These are phyloP conservation scores for Drosophila kokeensis DNA, from an alignment of 2,888 invertebrate species.

Conservation along the genomic window DNA sequence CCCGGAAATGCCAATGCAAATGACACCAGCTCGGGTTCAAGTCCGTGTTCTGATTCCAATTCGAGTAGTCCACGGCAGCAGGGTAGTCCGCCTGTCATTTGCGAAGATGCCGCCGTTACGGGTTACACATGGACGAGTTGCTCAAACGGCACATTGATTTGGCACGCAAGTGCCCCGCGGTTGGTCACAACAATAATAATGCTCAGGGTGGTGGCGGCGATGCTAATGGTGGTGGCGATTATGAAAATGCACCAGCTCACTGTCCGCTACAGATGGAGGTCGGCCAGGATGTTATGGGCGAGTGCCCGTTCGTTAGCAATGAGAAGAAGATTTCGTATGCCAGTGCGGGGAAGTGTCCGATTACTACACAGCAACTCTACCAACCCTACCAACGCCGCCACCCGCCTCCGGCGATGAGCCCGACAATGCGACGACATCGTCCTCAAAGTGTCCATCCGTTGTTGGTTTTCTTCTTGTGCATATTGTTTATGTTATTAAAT, in stretches of 20 bases:
- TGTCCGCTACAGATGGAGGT: constrained; percentile 86
- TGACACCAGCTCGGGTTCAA: constrained; percentile 41
- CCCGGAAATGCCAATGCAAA: constrained; percentile 45
- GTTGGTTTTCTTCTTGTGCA: constrained; percentile 20
- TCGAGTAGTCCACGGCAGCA: constrained; percentile 63
- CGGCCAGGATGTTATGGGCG: constrained; percentile 68
- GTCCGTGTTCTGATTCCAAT: constrained; percentile 51
- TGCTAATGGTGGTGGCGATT: constrained; percentile 69
- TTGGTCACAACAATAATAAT: constrained; percentile 64
- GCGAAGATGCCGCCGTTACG: constrained; percentile 78
- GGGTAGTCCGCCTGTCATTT: constrained; percentile 82
- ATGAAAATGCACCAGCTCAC: constrained; percentile 60
- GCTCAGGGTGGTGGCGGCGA: constrained; percentile 32
- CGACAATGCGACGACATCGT: constrained; percentile 68
- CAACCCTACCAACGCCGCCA: constrained; percentile 30
- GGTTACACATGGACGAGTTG: constrained; percentile 81
- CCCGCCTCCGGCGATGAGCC: constrained; percentile 60
- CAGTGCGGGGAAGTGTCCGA: constrained; percentile 71
- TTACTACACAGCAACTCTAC: constrained; percentile 53
- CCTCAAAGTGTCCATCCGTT: constrained; percentile 79
- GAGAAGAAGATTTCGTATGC: constrained; percentile 82
- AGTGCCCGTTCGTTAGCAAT: constrained; percentile 86
- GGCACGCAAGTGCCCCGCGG: constrained; percentile 84
- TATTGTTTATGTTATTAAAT: constrained; percentile 37
- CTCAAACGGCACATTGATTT: constrained; percentile 84